These are phyloP conservation scores for Anguilla japonica DNA, from an alignment of 2,113 vertebrate species.

Conservation along the genomic window DNA sequence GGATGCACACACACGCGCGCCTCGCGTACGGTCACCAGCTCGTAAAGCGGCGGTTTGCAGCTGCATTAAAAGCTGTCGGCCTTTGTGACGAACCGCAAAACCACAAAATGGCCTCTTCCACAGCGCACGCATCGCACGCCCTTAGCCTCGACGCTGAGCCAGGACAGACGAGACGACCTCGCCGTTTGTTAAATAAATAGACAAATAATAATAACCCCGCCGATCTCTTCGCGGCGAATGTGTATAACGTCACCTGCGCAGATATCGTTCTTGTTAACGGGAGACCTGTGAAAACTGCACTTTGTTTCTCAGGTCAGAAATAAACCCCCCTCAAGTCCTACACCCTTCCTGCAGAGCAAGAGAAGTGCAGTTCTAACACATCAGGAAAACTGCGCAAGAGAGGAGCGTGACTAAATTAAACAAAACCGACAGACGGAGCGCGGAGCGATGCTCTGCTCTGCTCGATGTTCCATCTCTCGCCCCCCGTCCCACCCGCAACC, in stretches of 20 bases:
- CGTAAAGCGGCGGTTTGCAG: neutral
- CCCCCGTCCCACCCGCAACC: no score
- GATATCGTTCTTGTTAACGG: neutral
- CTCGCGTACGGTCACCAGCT: neutral
- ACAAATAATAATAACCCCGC: no score
- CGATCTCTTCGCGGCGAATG: no score
- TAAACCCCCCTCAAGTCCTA: neutral
- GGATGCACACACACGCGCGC: neutral
- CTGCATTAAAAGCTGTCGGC: neutral
- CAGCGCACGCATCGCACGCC: neutral
- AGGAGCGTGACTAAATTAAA: slow-evolving; percentile 4
- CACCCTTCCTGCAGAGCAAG: neutral
- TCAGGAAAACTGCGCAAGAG: neutral
- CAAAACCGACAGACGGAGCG: neutral
- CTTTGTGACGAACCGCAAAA: neutral
- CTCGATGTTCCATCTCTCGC: neutral
- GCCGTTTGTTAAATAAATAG: no score
- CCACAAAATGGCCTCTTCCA: neutral
- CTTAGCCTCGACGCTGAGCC: no score
- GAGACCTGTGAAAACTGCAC: neutral
- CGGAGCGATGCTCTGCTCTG: neutral
- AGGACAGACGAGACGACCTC: no score
- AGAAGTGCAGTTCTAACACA: neutral
- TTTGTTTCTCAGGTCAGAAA: neutral
- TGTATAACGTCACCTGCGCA: no score